phyloP scores from a whole-genome alignment of 2,797 vertebrate species.

The Botia almorhae region DNA sequence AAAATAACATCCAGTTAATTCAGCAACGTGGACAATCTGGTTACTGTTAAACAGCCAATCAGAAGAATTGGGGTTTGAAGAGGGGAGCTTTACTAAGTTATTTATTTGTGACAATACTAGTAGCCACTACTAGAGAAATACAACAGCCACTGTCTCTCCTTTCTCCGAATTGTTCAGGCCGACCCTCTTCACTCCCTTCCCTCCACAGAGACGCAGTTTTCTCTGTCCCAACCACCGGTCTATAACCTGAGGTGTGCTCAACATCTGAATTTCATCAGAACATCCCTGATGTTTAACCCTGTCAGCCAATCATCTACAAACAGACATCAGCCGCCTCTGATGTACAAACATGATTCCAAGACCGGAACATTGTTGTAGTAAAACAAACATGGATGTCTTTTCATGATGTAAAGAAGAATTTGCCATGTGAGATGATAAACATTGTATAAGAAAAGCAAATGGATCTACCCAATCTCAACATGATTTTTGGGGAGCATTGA shows the following conservation, averaged over 20 bases:
- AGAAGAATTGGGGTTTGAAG: slow-evolving; percentile 25
- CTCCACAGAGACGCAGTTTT: neutral
- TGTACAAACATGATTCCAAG: neutral
- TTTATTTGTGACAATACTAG: neutral
- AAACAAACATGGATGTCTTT: neutral
- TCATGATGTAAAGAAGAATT: neutral
- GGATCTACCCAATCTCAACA: neutral
- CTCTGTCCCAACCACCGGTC: neutral
- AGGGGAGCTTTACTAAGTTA: neutral
- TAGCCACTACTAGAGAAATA: neutral
- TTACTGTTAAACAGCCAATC: slow-evolving; percentile 11
- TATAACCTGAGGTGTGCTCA: neutral
- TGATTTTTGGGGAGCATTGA: neutral
- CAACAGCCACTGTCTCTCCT: neutral
- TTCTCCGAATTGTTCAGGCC: neutral
- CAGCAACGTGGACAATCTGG: slow-evolving; percentile 8
- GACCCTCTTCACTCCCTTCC: neutral
- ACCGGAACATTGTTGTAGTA: neutral
- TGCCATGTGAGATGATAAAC: neutral
- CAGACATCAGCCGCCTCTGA: too few relatives aligned
- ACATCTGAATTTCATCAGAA: neutral
- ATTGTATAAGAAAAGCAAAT: slow-evolving; percentile 3
- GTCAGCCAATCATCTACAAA: too few relatives aligned
- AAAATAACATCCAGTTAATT: slow-evolving; percentile 42
- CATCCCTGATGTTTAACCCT: neutral